Evolutionary conservation across 1,140 invertebrate genomes (phyloP).

Genomic region (Mya arenaria): DNA sequence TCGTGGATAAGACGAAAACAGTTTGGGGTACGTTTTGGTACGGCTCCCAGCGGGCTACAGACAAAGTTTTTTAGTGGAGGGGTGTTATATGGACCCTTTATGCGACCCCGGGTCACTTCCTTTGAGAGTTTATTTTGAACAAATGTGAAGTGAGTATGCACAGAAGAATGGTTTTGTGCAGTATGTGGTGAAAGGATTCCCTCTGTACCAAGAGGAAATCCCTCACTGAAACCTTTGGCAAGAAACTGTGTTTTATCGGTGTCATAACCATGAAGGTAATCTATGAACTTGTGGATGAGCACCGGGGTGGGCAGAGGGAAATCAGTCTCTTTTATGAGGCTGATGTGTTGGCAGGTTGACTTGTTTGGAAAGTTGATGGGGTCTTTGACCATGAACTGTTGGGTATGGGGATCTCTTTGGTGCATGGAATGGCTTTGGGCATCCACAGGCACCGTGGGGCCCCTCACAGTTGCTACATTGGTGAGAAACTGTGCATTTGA

Average conservation of each 20-base stretch:
- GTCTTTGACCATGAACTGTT: neutral
- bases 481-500: neutral
- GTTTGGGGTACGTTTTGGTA: neutral
- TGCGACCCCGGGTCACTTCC: neutral
- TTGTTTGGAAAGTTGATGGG: neutral
- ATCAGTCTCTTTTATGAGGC: neutral
- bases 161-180: neutral
- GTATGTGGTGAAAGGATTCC: neutral
- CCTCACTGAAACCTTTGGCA: neutral
- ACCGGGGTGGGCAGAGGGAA: neutral
- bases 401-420: neutral
- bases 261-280: neutral
- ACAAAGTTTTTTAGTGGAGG: neutral
- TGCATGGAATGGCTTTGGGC: too few relatives aligned
- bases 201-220: neutral
- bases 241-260: neutral
- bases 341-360: neutral
- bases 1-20: constrained; percentile 17
- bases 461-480: constrained; percentile 20
- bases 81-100: neutral
- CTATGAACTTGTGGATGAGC: neutral
- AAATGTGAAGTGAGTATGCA: neutral
- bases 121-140: neutral
- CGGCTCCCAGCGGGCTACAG: neutral
- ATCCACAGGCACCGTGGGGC: too few relatives aligned